Evolutionary conservation across 2,113 vertebrate genomes (phyloP), one percentile per base, ranked within the genome.

Genomic region (Neopipo cinnamomea): DNA sequence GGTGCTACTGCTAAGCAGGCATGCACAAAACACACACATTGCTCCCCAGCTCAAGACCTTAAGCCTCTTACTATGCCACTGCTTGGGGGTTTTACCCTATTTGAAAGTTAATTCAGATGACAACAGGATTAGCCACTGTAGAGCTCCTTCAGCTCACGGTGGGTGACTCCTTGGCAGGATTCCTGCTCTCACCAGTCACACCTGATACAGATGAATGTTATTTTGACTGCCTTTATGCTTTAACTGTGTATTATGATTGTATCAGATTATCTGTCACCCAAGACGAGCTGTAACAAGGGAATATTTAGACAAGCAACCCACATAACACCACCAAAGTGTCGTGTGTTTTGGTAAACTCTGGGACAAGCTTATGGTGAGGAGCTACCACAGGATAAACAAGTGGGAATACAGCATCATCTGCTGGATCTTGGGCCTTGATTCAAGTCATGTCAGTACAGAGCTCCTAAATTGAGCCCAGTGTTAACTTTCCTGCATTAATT

Each of bases 61-160:
- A 88, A 96, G 83, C 44, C 11, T 88, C 75, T 93, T 88, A 68
- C 84, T 72, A 67, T 91, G 89, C 94, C 96, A 89, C 93, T 82
- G 67, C 89, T 81, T 23, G 41, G 62, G 47, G 35, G 41, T 47
- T 80, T 86, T 68, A 63, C 31, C 72, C 66, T 73, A 30, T 93
- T 96, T 96, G 93, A 96, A 96, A 97, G 81, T 95, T 95, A 97
- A 97, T 97, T 97, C 82, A 89, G 85, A 93, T 95, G 96, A 96
- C 97, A 97, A 97, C 80, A 96, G 95, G 97, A 98, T 98, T 97
- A 97, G 80, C 96, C 95, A 93, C 92, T 56, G 79, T 44, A 84
- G 88, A 97, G 95, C 75, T 97, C 97, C 96, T 95, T 92, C 90
- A 78, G 59, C 75, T 96, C 92, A 78, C 2, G 15, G 85, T 77